A percentile compares a stretch with the other conserved stretches of the same genome.
Conservation (phyloP, 2,113 vertebrate species). For the Pterophyllum scalare region DNA sequence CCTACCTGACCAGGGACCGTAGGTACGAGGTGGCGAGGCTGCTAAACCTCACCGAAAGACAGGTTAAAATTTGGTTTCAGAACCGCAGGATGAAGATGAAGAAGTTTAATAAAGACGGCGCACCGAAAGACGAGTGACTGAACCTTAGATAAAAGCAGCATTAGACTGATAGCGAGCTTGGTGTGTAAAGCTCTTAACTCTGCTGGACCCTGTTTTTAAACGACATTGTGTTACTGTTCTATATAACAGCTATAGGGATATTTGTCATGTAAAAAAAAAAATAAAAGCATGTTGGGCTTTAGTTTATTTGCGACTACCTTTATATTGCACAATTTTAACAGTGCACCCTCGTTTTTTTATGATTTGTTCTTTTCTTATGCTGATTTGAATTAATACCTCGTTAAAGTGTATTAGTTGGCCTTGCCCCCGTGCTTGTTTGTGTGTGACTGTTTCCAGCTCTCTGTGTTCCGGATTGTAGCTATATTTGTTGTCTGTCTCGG, state of each 20-base stretch:
- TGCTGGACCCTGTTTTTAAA: conserved; percentile 72
- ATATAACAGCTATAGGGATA: conserved; percentile 63
- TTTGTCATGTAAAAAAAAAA: conserved; percentile 69
- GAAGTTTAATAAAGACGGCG: conserved; percentile 95
- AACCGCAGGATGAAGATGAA: conserved; percentile 99
- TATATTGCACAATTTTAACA: conserved; percentile 93
- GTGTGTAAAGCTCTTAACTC: conserved; percentile 46
- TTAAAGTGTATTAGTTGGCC: conserved; percentile 84
- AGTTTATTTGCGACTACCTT: conserved; percentile 87
- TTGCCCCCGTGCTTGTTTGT: conserved; percentile 88
- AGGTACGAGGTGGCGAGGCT: conserved; percentile 95
- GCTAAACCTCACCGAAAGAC: conserved; percentile 94
- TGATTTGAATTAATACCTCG: conserved; percentile 87
- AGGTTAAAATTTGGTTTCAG: conserved; percentile 99
- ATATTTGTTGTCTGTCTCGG: conserved; percentile 87
- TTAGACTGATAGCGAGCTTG: conserved; percentile 57
- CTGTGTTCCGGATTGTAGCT: conserved; percentile 84
- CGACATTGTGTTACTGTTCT: conserved; percentile 70
- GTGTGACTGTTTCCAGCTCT: conserved; percentile 88
- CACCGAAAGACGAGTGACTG: conserved; percentile 90
- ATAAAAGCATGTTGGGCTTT: conserved; percentile 71
- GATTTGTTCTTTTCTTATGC: conserved; percentile 67
- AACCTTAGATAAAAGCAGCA: conserved; percentile 5
- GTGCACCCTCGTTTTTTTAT: conserved; percentile 80
- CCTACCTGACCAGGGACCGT: conserved; percentile 97